Conservation (phyloP, 2,113 vertebrate species). For the Seriola dumerili region DNA sequence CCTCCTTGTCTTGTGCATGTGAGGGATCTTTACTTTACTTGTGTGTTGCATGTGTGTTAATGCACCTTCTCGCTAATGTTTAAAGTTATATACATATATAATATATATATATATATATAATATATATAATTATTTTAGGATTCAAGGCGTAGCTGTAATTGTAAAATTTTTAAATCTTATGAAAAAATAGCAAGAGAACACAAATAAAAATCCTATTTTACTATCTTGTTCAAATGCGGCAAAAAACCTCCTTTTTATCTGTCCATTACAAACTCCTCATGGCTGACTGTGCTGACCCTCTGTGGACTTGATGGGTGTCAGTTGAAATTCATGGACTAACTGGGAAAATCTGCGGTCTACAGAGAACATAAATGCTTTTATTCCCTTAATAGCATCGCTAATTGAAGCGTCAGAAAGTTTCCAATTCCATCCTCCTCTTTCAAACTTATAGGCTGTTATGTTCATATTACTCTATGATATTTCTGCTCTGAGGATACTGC, state of each 20-base stretch:
- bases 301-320: neutral
- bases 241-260: neutral
- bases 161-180: neutral
- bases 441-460: neutral
- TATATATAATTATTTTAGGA: too few relatives aligned
- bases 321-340: constrained; percentile 3
- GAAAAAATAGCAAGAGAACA: neutral
- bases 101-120: too few relatives aligned
- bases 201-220: neutral
- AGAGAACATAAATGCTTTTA: constrained; percentile 12
- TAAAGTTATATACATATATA: neutral
- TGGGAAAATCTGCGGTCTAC: neutral
- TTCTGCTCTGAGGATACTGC: constrained; percentile 9
- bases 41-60: constrained; percentile 1
- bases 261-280: neutral
- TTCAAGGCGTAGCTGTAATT: neutral
- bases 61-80: neutral
- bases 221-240: neutral
- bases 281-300: neutral
- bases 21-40: constrained; percentile 11
- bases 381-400: neutral
- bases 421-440: neutral
- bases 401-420: constrained; percentile 16
- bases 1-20: constrained; percentile 25
- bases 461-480: constrained; percentile 18